Conservation (phyloP, 2,113 vertebrate species). For the Rousettus leschenaultii region DNA sequence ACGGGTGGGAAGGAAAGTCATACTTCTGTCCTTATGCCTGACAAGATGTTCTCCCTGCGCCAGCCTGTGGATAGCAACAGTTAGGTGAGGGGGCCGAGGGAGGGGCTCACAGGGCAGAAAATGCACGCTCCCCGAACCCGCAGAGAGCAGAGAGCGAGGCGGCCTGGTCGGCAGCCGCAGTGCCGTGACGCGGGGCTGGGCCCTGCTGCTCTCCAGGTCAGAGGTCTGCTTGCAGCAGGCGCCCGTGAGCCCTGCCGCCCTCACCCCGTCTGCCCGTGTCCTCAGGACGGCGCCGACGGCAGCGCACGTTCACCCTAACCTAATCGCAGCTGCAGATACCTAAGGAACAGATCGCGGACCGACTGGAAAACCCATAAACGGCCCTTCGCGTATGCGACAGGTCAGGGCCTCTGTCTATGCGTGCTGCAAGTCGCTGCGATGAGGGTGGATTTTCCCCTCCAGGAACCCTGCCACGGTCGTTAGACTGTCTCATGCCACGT, state of each 20-base stretch:
- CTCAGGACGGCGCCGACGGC: neutral
- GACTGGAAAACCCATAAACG: neutral
- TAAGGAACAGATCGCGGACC: neutral
- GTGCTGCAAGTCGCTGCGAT: neutral
- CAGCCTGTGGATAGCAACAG: neutral
- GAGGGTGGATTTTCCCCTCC: neutral
- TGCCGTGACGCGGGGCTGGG: rapidly evolving
- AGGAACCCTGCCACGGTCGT: neutral
- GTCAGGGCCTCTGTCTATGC: neutral
- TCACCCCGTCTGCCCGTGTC: rapidly evolving
- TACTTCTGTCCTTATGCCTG: neutral
- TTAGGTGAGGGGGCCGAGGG: too few relatives aligned
- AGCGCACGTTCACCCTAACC: neutral
- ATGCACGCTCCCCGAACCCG: neutral
- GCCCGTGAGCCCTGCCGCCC: rapidly evolving
- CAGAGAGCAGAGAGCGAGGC: neutral
- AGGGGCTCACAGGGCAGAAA: neutral
- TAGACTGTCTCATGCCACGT: neutral
- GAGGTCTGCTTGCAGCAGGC: too few relatives aligned
- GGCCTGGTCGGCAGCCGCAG: neutral
- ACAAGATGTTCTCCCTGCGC: neutral
- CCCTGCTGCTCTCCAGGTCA: neutral
- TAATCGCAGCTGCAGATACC: rapidly evolving
- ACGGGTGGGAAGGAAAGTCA: too few relatives aligned
- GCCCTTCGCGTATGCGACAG: rapidly evolving